Conservation (phyloP, 2,113 vertebrate genomes). For the Origma solitaria region DNA sequence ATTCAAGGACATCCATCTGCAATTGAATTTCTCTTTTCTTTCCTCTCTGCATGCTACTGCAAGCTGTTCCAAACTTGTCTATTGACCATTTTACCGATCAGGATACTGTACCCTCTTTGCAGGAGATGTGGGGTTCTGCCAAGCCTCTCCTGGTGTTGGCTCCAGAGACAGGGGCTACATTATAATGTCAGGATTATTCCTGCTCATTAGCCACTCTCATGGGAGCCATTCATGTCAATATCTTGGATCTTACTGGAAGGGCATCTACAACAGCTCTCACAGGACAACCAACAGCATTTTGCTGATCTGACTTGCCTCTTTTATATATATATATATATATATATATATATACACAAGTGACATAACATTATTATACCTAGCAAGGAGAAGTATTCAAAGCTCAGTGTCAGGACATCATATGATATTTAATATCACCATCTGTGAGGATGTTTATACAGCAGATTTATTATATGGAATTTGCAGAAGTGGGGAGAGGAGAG, state of each 20-base stretch:
- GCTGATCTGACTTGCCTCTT: neutral
- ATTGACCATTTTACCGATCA: neutral
- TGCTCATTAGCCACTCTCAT: neutral
- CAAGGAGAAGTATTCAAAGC: neutral
- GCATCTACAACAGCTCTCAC: neutral
- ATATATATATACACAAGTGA: neutral
- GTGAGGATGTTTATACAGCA: neutral
- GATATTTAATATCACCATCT: neutral
- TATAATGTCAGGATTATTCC: neutral
- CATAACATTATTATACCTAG: neutral
- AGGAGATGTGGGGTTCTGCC: neutral
- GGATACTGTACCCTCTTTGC: accelerated
- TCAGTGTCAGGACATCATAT: neutral
- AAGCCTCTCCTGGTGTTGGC: neutral
- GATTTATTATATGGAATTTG: neutral
- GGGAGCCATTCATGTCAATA: neutral
- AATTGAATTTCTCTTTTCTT: neutral
- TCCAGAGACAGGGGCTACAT: neutral
- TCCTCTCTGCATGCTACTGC: neutral
- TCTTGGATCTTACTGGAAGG: neutral
- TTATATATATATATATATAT: neutral
- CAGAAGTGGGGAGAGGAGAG: neutral
- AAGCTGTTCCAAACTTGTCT: neutral
- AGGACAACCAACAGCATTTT: neutral
- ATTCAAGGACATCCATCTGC: neutral